Conservation (phyloP, 2,113 vertebrate genomes). For the Tamias sibiricus region DNA sequence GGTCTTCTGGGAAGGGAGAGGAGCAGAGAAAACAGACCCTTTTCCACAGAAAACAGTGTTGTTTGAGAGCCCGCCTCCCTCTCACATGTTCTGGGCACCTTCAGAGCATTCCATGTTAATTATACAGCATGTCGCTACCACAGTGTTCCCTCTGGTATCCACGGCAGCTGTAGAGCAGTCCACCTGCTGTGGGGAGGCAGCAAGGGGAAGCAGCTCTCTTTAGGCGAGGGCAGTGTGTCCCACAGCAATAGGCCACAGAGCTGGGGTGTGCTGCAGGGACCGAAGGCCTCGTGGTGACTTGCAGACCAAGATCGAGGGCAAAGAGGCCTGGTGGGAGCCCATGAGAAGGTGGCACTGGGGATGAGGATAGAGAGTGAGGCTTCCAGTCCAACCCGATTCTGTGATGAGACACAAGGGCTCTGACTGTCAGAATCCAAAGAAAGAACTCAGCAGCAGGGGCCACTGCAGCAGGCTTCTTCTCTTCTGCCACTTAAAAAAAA, state of each 20-base stretch:
- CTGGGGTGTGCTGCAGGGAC: neutral
- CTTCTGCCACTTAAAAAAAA: neutral
- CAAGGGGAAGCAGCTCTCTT: neutral
- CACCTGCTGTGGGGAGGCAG: neutral
- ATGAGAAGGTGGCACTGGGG: neutral
- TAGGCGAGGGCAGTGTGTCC: neutral
- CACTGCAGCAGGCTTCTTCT: neutral
- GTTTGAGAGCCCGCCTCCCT: constrained; percentile 2
- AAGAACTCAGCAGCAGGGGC: neutral
- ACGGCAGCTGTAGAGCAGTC: neutral
- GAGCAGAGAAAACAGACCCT: neutral
- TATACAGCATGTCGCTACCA: too few relatives aligned
- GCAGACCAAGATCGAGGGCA: neutral
- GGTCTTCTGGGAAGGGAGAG: neutral
- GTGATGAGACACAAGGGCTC: too few relatives aligned
- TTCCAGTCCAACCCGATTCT: neutral
- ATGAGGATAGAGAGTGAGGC: neutral
- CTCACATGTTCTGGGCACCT: neutral
- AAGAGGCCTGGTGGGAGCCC: neutral
- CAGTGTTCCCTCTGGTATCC: neutral
- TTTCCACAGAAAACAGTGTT: neutral
- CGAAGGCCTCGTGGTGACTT: neutral
- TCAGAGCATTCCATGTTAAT: constrained; percentile 11
- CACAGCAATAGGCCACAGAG: neutral
- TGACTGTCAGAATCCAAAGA: neutral